phyloP scores from a whole-genome alignment of 2,888 invertebrate species.

The Drosophila testacea region DNA sequence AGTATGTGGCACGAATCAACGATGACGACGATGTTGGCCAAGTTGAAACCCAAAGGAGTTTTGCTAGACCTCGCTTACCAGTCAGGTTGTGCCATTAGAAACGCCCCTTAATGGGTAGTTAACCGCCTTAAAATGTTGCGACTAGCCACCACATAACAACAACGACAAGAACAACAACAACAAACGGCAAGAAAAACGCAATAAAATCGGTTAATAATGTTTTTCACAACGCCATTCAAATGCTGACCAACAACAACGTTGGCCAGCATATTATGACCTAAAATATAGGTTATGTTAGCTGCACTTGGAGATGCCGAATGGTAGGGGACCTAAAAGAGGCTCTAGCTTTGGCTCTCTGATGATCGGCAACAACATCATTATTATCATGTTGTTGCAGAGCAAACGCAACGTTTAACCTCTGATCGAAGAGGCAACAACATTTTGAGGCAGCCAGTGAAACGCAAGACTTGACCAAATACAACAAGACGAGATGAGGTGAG shows the following conservation, averaged over 20 bases:
- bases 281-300: constrained; percentile 82
- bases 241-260: constrained; percentile 50
- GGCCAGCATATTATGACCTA: constrained; percentile 60
- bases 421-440: constrained; percentile 58
- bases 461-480: constrained; percentile 58
- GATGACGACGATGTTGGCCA: constrained; percentile 32
- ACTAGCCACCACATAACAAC: constrained; percentile 14
- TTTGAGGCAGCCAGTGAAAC: constrained; percentile 41
- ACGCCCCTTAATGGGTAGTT: constrained; percentile 81
- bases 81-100: constrained; percentile 73
- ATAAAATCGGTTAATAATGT: constrained; percentile 82
- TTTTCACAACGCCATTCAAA: constrained; percentile 80
- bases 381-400: constrained; percentile 35
- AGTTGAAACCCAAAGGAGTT: constrained; percentile 53
- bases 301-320: constrained; percentile 41
- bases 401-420: constrained; percentile 74
- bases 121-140: constrained; percentile 76
- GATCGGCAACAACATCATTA: constrained; percentile 59
- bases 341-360: constrained; percentile 38
- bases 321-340: not conserved
- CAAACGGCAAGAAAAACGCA: constrained; percentile 56
- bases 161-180: constrained; percentile 8
- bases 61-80: constrained; percentile 25
- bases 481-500: constrained; percentile 24
- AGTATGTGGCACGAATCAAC: constrained; percentile 70